A percentile compares a stretch with the other conserved stretches of the same genome.
These are phyloP conservation scores for Callopanchax toddi DNA, from an alignment of 2,113 vertebrate genomes.

Conservation along the genomic window DNA sequence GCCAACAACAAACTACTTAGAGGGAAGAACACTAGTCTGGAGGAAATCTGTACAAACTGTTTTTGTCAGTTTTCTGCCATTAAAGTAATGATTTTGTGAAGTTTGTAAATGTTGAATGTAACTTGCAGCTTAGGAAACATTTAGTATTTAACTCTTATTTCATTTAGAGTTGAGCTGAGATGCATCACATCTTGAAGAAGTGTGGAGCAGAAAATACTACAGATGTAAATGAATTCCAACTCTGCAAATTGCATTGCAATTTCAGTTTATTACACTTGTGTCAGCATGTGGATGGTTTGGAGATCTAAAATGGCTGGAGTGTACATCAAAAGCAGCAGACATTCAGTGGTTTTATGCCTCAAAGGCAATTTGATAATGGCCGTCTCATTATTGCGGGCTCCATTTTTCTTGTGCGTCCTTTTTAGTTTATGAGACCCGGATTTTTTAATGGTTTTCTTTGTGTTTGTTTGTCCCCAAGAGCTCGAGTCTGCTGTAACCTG, in stretches of 20 bases:
- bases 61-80: too few relatives aligned
- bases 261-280: not conserved
- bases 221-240: conserved; percentile 12
- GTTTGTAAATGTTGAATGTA: too few relatives aligned
- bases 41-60: too few relatives aligned
- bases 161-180: not conserved
- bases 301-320: not conserved
- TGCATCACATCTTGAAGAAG: not conserved
- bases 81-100: too few relatives aligned
- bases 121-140: too few relatives aligned
- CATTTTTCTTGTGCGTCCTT: conserved; percentile 1
- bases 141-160: too few relatives aligned
- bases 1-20: too few relatives aligned
- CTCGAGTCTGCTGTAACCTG: conserved; percentile 19
- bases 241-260: not conserved
- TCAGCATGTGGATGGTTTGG: conserved; percentile 3
- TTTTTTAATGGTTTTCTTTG: conserved; percentile 12
- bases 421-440: conserved; percentile 10
- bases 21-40: too few relatives aligned
- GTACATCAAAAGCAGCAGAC: not conserved
- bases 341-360: not conserved
- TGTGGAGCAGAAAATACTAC: conserved; percentile 6
- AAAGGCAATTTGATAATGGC: conserved; percentile 22
- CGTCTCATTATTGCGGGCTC: not conserved
- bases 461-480: conserved; percentile 14